Evolutionary conservation across 2,888 invertebrate species (phyloP).

Genomic region (Cyrtodaria siliqua): DNA sequence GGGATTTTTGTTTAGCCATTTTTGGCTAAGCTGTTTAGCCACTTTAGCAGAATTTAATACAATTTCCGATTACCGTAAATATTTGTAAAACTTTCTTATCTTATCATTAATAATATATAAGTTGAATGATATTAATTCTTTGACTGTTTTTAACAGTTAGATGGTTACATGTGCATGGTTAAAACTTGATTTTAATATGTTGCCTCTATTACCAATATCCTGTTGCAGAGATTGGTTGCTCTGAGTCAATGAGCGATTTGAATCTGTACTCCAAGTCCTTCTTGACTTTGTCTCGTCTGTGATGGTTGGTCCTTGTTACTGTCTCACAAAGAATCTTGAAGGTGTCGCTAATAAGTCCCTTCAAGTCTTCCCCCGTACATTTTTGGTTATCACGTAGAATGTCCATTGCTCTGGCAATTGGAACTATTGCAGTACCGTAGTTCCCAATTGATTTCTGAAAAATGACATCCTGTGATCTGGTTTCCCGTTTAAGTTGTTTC

Average conservation of each 20-base stretch:
- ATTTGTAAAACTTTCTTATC: background rate
- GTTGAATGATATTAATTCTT: no score
- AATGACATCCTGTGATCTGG: background rate
- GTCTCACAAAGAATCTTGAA: conserved; percentile 25
- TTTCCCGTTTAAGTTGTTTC: conserved; percentile 5
- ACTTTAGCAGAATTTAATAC: no score
- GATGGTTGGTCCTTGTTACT: conserved; percentile 9
- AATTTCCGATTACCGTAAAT: no score
- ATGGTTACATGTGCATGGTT: background rate
- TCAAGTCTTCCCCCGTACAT: background rate
- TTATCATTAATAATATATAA: conserved; percentile 1
- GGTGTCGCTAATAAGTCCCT: conserved; percentile 7
- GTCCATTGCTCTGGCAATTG: background rate
- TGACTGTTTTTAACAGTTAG: no score
- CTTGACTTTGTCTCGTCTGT: conserved; percentile 7
- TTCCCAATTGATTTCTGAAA: background rate
- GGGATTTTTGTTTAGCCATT: no score
- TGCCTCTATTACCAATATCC: conserved; percentile 10
- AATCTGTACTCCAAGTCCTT: conserved; percentile 15
- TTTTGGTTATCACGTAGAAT: background rate
- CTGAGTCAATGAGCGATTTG: conserved; percentile 8
- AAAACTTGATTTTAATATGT: no score
- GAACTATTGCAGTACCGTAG: background rate
- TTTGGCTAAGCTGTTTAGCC: no score
- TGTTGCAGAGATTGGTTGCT: conserved; percentile 9